Base-by-base conservation (phyloP, 2,888 invertebrate species). In the Polymixis flavicincta region DNA sequence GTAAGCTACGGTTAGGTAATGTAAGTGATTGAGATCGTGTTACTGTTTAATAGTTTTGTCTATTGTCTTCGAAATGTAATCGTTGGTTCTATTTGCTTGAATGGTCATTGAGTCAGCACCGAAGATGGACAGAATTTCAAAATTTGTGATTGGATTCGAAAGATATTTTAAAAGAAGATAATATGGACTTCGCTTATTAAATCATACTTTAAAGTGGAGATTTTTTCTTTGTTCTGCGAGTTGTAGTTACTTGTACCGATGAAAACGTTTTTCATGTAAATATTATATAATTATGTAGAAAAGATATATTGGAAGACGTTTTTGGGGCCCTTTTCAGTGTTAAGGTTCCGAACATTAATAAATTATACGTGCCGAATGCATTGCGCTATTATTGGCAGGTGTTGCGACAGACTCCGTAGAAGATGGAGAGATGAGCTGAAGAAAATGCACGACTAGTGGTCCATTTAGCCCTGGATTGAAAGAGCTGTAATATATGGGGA, bases 41-140 rank as follows among this genome's bases (percentile, higher is more conserved):
- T 71, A 57, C 57, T 19, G 11, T 52, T 68, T 71, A 61, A 73
- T 73, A 45, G 48, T 28, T 67, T 55, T 42, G 32, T 50, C 71
- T 63, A 54, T 84, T 80, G 37, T 80, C 25, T 79, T 48, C 37
- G 11, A 6, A 32, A 42, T 59, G 17, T 57, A 52, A 60, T 67
- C 59, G 28, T 57, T 2, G 48, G 11, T 42, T 59, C 8, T 50
- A 11, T 22, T 48, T 50, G 6, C 13, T 19, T 79, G 45, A 76
- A 32, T 57, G 55, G 19, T 52, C 80, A 63, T 22, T 63, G 50
- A 79, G 45, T 72, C 52, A 78, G 52, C 37, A 28, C 0, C 19
- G 22, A 14, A 4, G 28, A 63, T 70, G n/a, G 48, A 11, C 4
- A 17, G 5, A 17, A 61, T 79, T 45, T 55, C 1, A 2, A 42